A percentile compares a stretch with the other conserved stretches of the same genome.
phyloP scores from a whole-genome alignment of 2,888 invertebrate genomes.

The Alloscopus bannaensis region DNA sequence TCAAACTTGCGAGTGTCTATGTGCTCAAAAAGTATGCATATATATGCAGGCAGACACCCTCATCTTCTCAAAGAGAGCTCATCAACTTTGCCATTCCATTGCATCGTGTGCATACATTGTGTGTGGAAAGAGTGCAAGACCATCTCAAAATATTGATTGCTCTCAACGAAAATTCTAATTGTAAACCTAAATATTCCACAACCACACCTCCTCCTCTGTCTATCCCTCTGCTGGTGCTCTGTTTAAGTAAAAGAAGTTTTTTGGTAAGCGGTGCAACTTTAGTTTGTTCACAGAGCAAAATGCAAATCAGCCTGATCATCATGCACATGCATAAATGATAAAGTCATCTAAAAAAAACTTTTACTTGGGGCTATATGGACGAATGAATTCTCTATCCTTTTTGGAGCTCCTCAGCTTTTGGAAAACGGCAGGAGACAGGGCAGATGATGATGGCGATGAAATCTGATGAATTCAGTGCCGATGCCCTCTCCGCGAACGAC shows the following conservation, averaged over 20 bases:
- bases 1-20: too few relatives aligned
- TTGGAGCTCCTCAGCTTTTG: too few relatives aligned
- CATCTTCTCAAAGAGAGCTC: too few relatives aligned
- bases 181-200: constrained; percentile 31
- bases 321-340: constrained; percentile 64
- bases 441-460: constrained; percentile 8
- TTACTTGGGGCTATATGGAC: constrained; percentile 48
- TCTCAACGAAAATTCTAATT: constrained; percentile 26
- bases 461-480: constrained; percentile 41
- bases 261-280: constrained; percentile 16
- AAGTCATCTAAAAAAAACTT: constrained; percentile 51
- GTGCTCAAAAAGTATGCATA: too few relatives aligned
- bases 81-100: too few relatives aligned
- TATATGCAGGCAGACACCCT: too few relatives aligned
- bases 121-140: too few relatives aligned
- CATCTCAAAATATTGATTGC: constrained; percentile 27
- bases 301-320: constrained; percentile 63
- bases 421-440: too few relatives aligned
- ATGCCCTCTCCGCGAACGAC: constrained; percentile 28
- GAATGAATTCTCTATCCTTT: constrained; percentile 33
- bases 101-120: too few relatives aligned
- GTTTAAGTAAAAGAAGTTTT: too few relatives aligned
- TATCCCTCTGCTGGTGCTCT: background rate
- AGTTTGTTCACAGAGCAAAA: constrained; percentile 41
- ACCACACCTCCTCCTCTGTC: constrained; percentile 24